These are phyloP conservation scores for Irena cyanogastra DNA, from an alignment of 2,113 vertebrate genomes.

Conservation along the genomic window DNA sequence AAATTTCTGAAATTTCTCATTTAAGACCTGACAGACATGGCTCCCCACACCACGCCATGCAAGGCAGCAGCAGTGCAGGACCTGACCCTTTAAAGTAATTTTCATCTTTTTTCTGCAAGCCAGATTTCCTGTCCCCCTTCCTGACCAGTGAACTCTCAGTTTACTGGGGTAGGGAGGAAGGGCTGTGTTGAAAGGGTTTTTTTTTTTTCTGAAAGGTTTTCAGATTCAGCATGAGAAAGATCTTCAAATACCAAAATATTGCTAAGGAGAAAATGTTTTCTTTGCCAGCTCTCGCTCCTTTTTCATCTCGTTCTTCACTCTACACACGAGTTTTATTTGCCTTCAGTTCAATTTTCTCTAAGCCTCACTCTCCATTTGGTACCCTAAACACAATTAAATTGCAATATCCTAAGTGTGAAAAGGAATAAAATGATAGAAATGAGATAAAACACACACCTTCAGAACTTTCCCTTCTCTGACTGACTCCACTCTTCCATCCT, in stretches of 20 bases:
- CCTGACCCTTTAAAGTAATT: not conserved
- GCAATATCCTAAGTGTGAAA: not conserved
- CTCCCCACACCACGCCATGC: not conserved
- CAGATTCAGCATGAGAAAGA: not conserved
- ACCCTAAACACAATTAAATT: conserved; percentile 1
- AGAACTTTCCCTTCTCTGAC: not conserved
- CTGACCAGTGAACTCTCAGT: not conserved
- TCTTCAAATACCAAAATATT: not conserved
- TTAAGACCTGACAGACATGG: not conserved
- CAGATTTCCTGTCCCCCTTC: not conserved
- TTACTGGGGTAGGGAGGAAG: not conserved
- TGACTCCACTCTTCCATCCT: not conserved
- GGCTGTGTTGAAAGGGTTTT: not conserved
- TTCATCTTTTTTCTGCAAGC: not conserved
- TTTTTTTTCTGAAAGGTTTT: not conserved
- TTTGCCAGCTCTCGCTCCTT: not conserved
- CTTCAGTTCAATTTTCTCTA: not conserved
- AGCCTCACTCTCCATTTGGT: not conserved
- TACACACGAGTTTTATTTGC: not conserved
- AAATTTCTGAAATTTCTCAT: not conserved
- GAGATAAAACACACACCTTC: not conserved
- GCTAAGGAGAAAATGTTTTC: not conserved
- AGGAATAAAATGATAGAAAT: conserved; percentile 1
- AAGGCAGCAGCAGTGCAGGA: not conserved
- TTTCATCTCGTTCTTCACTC: not conserved